Percentiles rank a stretch among this genome's conserved stretches.
phyloP scores from a whole-genome alignment of 2,113 vertebrate species.

The Tonatia bakeri region DNA sequence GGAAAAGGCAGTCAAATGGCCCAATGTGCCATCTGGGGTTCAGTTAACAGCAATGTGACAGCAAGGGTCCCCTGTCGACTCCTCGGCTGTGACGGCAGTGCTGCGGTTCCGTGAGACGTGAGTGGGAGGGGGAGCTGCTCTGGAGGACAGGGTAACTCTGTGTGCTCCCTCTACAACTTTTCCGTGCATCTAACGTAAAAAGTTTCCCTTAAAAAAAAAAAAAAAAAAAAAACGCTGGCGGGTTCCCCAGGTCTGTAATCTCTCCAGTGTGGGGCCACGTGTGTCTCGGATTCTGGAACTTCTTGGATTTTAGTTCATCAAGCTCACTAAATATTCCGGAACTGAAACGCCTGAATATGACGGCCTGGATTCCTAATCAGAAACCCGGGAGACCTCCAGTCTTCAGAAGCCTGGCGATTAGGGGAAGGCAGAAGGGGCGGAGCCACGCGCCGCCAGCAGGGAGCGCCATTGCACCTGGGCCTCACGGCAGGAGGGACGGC shows the following conservation, averaged over 20 bases:
- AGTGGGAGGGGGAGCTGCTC: rapidly evolving
- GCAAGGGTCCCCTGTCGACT: too few relatives aligned
- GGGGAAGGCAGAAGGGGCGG: background rate
- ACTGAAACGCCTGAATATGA: rapidly evolving
- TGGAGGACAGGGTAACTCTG: rapidly evolving
- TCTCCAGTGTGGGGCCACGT: rapidly evolving
- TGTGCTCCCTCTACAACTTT: too few relatives aligned
- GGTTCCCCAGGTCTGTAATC: background rate
- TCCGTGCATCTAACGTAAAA: background rate
- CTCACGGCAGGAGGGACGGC: rapidly evolving
- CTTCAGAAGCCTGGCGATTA: rapidly evolving
- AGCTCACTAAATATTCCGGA: background rate
- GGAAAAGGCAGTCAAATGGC: background rate
- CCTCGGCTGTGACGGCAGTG: background rate
- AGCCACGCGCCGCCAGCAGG: background rate
- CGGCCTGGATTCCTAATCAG: background rate
- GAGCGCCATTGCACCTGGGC: background rate
- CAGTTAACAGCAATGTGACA: too few relatives aligned
- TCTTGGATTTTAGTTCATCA: background rate
- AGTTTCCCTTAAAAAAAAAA: background rate
- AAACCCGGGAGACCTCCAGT: background rate
- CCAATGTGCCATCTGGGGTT: too few relatives aligned
- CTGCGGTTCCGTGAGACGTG: rapidly evolving
- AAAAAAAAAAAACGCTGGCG: too few relatives aligned
- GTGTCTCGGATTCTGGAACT: background rate